A percentile compares a stretch with the other conserved stretches of the same genome.
Conservation (phyloP, 2,888 invertebrate genomes). For the Labia minor region DNA sequence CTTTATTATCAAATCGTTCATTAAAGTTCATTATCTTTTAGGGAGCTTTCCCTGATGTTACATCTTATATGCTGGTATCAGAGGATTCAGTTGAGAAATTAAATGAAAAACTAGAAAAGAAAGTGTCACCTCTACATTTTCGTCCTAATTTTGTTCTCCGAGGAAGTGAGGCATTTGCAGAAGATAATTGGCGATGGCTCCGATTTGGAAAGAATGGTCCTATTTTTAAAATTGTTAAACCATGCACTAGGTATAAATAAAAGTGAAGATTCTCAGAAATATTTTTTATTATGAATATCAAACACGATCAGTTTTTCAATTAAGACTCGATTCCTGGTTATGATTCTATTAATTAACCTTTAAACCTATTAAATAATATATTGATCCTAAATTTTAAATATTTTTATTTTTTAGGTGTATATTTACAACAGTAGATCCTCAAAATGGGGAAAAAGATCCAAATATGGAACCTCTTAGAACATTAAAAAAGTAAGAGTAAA, state of each 20-base stretch:
- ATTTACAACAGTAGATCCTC: not conserved
- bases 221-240: not conserved
- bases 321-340: no score
- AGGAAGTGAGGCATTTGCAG: not conserved
- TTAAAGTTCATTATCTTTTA: not conserved
- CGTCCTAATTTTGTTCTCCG: not conserved
- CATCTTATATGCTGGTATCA: not conserved
- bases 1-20: not conserved
- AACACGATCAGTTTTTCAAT: no score
- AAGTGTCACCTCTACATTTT: not conserved
- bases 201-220: not conserved
- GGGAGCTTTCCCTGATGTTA: not conserved
- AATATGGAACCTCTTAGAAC: not conserved
- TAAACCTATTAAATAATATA: not conserved
- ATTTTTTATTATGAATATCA: no score
- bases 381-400: not conserved
- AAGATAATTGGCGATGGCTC: not conserved
- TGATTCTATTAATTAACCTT: no score
- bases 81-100: not conserved
- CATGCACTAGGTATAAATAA: not conserved
- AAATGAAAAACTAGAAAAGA: not conserved
- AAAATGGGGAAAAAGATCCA: not conserved
- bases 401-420: not conserved
- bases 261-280: no score
- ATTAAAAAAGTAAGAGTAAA: not conserved